Base-by-base conservation (phyloP, 2,888 invertebrate species). In the Heliconius sara region DNA sequence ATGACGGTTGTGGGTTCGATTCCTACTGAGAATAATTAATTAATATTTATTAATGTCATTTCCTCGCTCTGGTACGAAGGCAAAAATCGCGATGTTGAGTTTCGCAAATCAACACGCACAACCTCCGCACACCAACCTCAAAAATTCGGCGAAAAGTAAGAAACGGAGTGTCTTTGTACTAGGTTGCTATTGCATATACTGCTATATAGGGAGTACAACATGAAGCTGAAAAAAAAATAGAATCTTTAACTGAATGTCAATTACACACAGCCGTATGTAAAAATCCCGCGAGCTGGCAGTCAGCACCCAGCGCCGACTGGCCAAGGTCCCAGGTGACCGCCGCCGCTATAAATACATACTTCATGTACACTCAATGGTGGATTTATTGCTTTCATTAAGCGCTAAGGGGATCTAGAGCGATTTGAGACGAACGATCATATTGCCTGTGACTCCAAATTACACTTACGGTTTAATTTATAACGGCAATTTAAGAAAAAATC, bases 261-360 rank as follows among this genome's bases (percentile, higher is more conserved):
- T 79, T 77, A 80, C 82, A 80, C 80, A 81, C 78, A 79, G 78
- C 84, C 87, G 87, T 80, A 79, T 90, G 85, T 91, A 90, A 91
- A 89, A 83, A 87, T 83, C 80, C 81, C 79, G 80, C 81, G 85
- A 86, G 86, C 92, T 93, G 93, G 92, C 93, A 92, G 68, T 68
- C 68, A 43, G 63, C 78, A 60, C 63, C 78, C 74, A 75, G 67
- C 67, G 73, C 60, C 66, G 78, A 68, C 43, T 79, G 74, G 82
- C 84, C 92, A 93, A 92, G 92, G 92, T 91, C 88, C 88, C 91
- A 91, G 91, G 89, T 92, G 92, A 92, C 91, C 89, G 90, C 88
- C 88, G 88, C 88, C 79, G 82, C 87, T 92, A 93, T 91, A 89
- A 91, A 93, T 93, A 93, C 87, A 93, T 93, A 93, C 87, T 82